A percentile compares a stretch with the other conserved stretches of the same genome.
Evolutionary conservation across 2,113 vertebrate species (phyloP).

Genomic region (Capra hircus): DNA sequence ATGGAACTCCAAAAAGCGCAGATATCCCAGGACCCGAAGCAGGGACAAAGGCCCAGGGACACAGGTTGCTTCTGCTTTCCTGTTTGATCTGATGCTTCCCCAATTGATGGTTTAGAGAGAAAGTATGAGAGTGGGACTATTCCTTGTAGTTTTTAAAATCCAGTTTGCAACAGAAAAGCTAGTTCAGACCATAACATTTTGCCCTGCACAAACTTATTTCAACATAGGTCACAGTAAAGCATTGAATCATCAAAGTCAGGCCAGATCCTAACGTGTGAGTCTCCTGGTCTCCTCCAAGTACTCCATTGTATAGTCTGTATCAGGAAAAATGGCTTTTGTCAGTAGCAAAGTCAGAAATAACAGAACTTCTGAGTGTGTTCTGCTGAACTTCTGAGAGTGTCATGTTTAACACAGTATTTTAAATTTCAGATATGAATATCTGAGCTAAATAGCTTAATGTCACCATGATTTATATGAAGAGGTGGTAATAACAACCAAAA

Average conservation of each 20-base stretch:
- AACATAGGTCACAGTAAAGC: neutral
- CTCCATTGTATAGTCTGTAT: neutral
- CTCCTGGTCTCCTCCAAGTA: neutral
- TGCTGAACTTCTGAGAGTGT: neutral
- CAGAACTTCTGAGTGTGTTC: neutral
- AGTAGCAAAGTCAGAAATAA: neutral
- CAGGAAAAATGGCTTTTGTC: neutral
- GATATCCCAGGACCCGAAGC: neutral
- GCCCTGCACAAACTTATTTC: neutral
- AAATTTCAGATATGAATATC: neutral
- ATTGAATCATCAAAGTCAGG: neutral
- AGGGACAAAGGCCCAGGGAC: neutral
- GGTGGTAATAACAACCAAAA: neutral
- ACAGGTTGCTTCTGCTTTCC: neutral
- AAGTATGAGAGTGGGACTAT: neutral
- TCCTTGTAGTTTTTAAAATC: neutral
- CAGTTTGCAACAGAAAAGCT: neutral
- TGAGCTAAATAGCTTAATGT: neutral
- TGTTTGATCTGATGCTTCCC: neutral
- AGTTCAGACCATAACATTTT: neutral
- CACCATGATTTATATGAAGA: neutral
- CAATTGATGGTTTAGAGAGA: neutral
- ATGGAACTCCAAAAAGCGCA: neutral
- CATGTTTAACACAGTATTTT: neutral
- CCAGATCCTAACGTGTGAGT: neutral